Evolutionary conservation across 1,140 invertebrate genomes (phyloP).

Genomic region (Heliconius nattereri): DNA sequence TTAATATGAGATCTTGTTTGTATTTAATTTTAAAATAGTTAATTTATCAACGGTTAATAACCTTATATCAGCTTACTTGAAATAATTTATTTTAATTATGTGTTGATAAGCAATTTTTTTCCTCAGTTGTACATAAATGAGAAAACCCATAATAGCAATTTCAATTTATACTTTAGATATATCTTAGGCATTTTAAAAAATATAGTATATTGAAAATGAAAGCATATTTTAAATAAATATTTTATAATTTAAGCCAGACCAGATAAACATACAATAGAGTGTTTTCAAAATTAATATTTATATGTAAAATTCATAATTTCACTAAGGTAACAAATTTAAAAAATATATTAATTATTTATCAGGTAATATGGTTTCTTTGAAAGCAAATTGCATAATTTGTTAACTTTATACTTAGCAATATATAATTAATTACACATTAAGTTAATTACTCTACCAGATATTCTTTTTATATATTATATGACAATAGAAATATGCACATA

Average conservation of each 20-base stretch:
- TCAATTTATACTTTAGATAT: background rate
- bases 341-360: background rate
- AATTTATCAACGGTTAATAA: constrained; percentile 1
- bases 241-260: too few relatives aligned
- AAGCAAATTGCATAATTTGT: constrained; percentile 3
- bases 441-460: background rate
- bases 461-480: background rate
- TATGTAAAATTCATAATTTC: too few relatives aligned
- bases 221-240: too few relatives aligned
- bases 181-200: too few relatives aligned
- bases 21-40: background rate
- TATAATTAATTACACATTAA: background rate
- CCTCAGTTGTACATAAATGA: background rate
- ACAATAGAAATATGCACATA: background rate
- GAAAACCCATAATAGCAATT: background rate
- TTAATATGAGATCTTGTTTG: background rate
- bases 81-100: constrained; percentile 12
- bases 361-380: background rate
- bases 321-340: too few relatives aligned
- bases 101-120: background rate
- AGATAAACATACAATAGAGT: too few relatives aligned
- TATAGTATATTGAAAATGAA: too few relatives aligned
- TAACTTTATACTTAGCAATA: background rate
- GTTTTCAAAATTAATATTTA: too few relatives aligned
- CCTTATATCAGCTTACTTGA: constrained; percentile 6